Base-by-base conservation (phyloP, 2,888 invertebrate genomes). In the Gryllus longicercus region DNA sequence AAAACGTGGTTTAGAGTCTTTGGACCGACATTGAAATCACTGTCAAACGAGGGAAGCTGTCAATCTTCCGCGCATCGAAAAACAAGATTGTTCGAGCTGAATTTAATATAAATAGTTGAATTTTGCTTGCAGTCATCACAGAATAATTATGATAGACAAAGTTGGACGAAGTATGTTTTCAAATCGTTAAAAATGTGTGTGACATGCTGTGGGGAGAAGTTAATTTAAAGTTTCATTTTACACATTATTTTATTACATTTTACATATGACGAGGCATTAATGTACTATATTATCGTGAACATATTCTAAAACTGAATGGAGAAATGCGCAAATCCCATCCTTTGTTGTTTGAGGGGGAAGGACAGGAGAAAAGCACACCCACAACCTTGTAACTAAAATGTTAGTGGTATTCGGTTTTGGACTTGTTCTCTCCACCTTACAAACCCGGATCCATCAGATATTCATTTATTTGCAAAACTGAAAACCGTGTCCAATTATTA, bases 381-480 rank as follows among this genome's bases (percentile, higher is more conserved):
- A n/a, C 11, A 75, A 76, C 51, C 51, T 76, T n/a, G 50, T 51
- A 51, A 25, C 76, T 21, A 2, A 79, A 50, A 76, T 2, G 18
- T 51, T 76, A 0, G 50, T 23, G 51, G 51, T 51, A 75, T 78
- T 11, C 25, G 18, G 63, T 18, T 79, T 21, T 11, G 75, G 75
- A 75, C 4, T 74, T 79, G 75, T 78, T 78, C 8, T 21, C 78
- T 21, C 78, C 51, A 11, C 51, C 78, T 51, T 51, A 78, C 18
- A 16, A 51, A 8, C 23, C 12, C 1, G 14, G 21, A 51, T 78
- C 12, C 2, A 50, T 18, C 51, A 78, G 78, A 78, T 18, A 38
- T 77, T n/a, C 10, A 77, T 18, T 63, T 63, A 14, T 50, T 79
- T n/a, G 0, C 50, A 75, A 76, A 4, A 38, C 5, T 38, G 8